These are phyloP conservation scores for Ichneumoninae sp. DNA, from an alignment of 2,888 invertebrate species.

Conservation along the genomic window DNA sequence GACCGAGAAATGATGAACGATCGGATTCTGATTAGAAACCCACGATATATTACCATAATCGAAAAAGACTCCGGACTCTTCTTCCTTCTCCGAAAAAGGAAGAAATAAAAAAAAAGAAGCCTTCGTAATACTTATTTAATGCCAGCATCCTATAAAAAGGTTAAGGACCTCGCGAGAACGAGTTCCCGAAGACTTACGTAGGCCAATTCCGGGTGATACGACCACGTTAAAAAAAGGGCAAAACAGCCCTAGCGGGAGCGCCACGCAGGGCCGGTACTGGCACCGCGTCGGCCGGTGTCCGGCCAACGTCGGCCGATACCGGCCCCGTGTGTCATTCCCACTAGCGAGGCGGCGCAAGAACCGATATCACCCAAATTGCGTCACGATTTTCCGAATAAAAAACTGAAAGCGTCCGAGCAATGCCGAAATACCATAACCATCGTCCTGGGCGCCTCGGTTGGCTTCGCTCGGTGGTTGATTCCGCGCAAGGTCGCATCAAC, in stretches of 20 bases:
- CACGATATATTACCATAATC: conserved; percentile 66
- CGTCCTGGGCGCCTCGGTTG: background rate
- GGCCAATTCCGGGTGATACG: background rate
- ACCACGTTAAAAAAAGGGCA: too few relatives aligned
- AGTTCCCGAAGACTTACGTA: conserved; percentile 23
- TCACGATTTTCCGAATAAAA: conserved; percentile 21
- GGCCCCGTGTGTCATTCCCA: too few relatives aligned
- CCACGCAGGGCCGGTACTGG: too few relatives aligned
- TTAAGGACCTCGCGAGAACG: conserved; percentile 36
- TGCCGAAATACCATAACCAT: background rate
- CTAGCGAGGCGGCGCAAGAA: too few relatives aligned
- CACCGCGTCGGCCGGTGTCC: too few relatives aligned
- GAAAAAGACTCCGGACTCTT: conserved; percentile 60
- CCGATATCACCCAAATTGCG: too few relatives aligned
- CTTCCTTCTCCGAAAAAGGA: conserved; percentile 36
- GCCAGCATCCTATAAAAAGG: conserved; percentile 43
- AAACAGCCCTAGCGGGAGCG: too few relatives aligned
- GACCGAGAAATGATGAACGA: conserved; percentile 64
- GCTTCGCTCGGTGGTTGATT: conserved; percentile 2
- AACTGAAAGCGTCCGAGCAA: background rate
- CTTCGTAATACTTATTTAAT: conserved; percentile 59
- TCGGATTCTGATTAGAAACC: conserved; percentile 66
- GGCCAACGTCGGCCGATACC: too few relatives aligned
- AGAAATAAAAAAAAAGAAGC: conserved; percentile 20
- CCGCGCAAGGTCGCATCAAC: conserved; percentile 18